These are phyloP conservation scores for Arnoldichthys spilopterus DNA, from an alignment of 2,797 vertebrate species.

Conservation along the genomic window DNA sequence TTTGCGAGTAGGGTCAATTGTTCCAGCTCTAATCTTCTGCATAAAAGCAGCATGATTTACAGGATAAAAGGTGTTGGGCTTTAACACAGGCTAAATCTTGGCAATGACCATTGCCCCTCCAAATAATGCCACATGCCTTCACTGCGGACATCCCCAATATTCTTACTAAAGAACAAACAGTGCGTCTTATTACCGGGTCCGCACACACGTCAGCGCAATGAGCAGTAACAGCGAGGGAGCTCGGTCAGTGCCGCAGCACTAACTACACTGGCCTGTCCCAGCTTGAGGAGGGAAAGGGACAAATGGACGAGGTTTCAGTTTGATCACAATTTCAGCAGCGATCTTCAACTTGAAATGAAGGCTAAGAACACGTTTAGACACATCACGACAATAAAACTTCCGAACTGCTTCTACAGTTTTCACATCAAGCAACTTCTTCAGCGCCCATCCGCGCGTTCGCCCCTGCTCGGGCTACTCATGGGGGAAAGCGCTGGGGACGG, in stretches of 20 bases:
- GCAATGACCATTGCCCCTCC: neutral
- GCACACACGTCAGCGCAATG: neutral
- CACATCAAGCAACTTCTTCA: neutral
- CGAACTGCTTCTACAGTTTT: neutral
- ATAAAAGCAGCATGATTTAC: neutral
- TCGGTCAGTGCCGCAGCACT: conserved; percentile 18
- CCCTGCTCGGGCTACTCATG: neutral
- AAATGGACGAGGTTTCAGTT: no score
- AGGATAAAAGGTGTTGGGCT: neutral
- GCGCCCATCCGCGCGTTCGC: neutral
- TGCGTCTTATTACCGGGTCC: neutral
- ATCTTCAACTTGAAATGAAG: conserved; percentile 27
- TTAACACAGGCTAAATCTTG: neutral
- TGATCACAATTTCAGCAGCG: conserved; percentile 19
- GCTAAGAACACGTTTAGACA: neutral
- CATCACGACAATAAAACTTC: neutral
- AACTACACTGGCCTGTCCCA: conserved; percentile 19
- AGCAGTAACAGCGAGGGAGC: conserved; percentile 23
- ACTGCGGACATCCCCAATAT: neutral
- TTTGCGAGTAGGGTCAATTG: neutral
- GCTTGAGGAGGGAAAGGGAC: neutral
- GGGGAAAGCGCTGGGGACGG: neutral
- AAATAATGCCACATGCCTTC: neutral
- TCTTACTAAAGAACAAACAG: neutral
- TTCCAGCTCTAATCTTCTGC: neutral